Conservation (phyloP, 2,797 vertebrate species). For the Fistularia tabacaria region DNA sequence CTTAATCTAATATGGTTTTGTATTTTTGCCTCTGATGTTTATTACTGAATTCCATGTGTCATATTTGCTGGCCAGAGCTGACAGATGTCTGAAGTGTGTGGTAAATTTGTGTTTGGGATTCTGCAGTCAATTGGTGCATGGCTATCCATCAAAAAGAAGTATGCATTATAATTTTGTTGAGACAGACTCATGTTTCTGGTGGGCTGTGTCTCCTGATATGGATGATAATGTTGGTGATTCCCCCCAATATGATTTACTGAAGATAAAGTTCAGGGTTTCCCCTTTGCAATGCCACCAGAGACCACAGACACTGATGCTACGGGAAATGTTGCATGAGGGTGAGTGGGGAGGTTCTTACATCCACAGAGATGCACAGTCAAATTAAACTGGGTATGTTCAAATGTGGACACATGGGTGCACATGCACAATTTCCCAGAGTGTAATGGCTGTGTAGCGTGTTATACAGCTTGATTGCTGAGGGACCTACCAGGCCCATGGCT, state of each 20-base stretch:
- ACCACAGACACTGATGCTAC: slow-evolving; percentile 21
- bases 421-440: slow-evolving; percentile 38
- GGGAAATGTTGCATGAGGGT: slow-evolving; percentile 9
- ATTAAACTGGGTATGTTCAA: slow-evolving; percentile 6
- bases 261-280: slow-evolving; percentile 27
- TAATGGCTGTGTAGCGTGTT: slow-evolving; percentile 21
- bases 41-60: background rate
- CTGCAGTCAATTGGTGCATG: too few relatives aligned
- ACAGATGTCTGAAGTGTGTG: background rate
- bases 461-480: slow-evolving; percentile 40
- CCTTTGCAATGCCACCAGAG: slow-evolving; percentile 21
- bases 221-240: slow-evolving; percentile 17
- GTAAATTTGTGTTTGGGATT: too few relatives aligned
- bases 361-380: slow-evolving; percentile 16
- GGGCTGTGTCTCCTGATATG: slow-evolving; percentile 1
- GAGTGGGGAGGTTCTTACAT: slow-evolving; percentile 2
- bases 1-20: background rate
- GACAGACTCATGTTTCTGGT: background rate
- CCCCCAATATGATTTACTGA: slow-evolving; percentile 16
- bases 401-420: slow-evolving; percentile 6
- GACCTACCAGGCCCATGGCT: slow-evolving; percentile 9
- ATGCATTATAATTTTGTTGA: too few relatives aligned
- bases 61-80: background rate
- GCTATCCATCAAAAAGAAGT: too few relatives aligned
- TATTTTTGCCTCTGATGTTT: background rate